Evolutionary conservation across 2,113 vertebrate species (phyloP), one percentile per base, ranked within the genome.

Genomic region (Stegastes partitus): DNA sequence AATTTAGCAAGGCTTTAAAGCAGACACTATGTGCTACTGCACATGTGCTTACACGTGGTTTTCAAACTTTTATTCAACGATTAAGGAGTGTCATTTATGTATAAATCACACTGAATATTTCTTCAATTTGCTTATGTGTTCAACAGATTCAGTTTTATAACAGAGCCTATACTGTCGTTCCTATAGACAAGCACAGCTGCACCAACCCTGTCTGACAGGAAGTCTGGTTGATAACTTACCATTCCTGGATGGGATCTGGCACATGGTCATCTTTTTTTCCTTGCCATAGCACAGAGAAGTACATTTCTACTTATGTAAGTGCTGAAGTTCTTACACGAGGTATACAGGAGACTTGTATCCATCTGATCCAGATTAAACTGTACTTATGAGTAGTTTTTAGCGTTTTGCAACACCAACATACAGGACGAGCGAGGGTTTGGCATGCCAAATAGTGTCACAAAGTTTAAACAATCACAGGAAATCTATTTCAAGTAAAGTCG

Each of bases 381-480:
- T 23, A 8, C 1, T 37, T 47, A 1, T 3, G 44, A 21, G n/a
- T 34, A 0, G 1, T 31, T 66, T 21, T 31, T 15, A 10, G 37
- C 34, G 37, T 31, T 72, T 51, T 50, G 18, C 12, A 0, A 26
- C 21, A 25, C 56, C 2, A 28, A 22, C 23, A 68, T 16, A 51
- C 37, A 26, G 18, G 51, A 45, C 26, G 7, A 12, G 23, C 14
- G 2, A 26, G 49, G 34, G n/a, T 21, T 45, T 18, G 31, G 22
- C 31, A 9, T 34, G 26, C 16, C 23, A 44, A 45, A 77, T 23
- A 62, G 5, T 23, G 71, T 22, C 18, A 54, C 4, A 51, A 14
- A 42, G 11, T 53, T 69, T 31, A 42, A 26, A 65, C 54, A 75
- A 65, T 56, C n/a, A 28, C 64, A 69, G 69, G 53, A 49, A 67